Percentiles rank a stretch among this genome's conserved stretches.
phyloP scores from a whole-genome alignment of 2,888 invertebrate genomes.

The Sinodicranocentrus sp. region DNA sequence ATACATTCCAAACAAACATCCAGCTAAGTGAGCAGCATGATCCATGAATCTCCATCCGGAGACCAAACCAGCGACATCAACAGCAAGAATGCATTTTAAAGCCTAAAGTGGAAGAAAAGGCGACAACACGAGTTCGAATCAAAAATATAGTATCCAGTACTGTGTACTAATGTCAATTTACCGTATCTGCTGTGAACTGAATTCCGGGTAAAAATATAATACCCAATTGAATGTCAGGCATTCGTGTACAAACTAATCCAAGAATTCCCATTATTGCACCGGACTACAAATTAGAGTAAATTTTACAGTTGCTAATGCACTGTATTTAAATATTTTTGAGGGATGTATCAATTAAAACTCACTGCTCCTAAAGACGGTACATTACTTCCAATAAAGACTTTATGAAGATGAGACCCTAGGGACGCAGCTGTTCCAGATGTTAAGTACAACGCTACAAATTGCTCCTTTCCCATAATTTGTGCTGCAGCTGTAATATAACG shows the following conservation, averaged over 20 bases:
- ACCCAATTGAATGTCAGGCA: conserved; percentile 92
- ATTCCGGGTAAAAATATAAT: conserved; percentile 92
- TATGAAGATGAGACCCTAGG: conserved; percentile 89
- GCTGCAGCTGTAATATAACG: conserved; percentile 81
- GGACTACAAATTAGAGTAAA: conserved; percentile 86
- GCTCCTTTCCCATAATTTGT: conserved; percentile 90
- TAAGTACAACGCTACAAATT: conserved; percentile 93
- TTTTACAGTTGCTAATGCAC: not conserved
- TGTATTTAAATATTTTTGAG: not conserved
- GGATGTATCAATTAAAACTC: conserved; percentile 79
- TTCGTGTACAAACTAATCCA: conserved; percentile 91
- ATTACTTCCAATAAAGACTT: conserved; percentile 84
- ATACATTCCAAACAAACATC: conserved; percentile 94
- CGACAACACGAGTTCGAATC: too few relatives aligned
- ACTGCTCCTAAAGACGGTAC: conserved; percentile 95
- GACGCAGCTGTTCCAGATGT: conserved; percentile 93
- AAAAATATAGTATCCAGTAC: too few relatives aligned
- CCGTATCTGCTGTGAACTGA: conserved; percentile 84
- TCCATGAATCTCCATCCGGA: conserved; percentile 96
- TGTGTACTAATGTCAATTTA: too few relatives aligned
- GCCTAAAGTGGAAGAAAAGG: conserved; percentile 82
- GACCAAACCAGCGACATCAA: conserved; percentile 91
- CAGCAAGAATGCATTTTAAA: conserved; percentile 89
- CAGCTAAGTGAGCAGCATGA: conserved; percentile 99
- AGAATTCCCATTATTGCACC: conserved; percentile 96